A percentile compares a stretch with the other conserved stretches of the same genome.
Conservation (phyloP, 1,140 invertebrate genomes). For the Eupristina koningsbergeri region DNA sequence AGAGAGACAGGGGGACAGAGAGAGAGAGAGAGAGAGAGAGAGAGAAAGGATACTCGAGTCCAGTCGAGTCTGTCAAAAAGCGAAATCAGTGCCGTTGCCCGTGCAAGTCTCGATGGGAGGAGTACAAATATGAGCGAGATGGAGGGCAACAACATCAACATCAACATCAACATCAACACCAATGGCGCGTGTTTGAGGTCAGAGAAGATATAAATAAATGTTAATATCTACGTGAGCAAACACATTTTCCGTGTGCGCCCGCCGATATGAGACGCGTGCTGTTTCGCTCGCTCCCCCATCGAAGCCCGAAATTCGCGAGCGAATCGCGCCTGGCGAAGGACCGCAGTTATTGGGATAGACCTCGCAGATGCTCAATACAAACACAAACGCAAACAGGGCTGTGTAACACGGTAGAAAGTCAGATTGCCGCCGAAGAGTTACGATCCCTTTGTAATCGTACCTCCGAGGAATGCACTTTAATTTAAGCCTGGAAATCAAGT, state of each 20-base stretch:
- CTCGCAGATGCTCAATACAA: no score
- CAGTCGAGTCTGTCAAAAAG: slow-evolving; percentile 52
- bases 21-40: not conserved
- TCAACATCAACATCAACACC: no score
- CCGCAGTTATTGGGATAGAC: not conserved
- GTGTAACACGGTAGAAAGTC: not conserved
- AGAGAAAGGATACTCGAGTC: slow-evolving; percentile 34
- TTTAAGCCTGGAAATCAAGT: no score
- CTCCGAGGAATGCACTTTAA: no score
- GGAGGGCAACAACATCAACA: slow-evolving; percentile 44
- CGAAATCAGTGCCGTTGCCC: slow-evolving; percentile 45
- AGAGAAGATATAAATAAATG: slow-evolving; percentile 69
- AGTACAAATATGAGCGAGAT: slow-evolving; percentile 41
- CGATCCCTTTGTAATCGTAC: no score
- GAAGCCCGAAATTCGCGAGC: not conserved
- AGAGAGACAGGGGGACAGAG: not conserved
- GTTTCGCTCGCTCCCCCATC: not conserved
- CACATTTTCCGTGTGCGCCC: slow-evolving; percentile 47
- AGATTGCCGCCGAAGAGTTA: no score
- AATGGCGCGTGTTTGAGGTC: slow-evolving; percentile 65
- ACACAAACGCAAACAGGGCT: no score
- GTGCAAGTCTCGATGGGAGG: slow-evolving; percentile 44
- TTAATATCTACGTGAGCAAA: slow-evolving; percentile 66
- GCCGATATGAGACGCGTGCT: not conserved
- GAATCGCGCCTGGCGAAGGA: not conserved